A percentile compares a stretch with the other conserved stretches of the same genome.
Evolutionary conservation across 2,797 vertebrate species (phyloP).

Genomic region (Florisuga fusca): DNA sequence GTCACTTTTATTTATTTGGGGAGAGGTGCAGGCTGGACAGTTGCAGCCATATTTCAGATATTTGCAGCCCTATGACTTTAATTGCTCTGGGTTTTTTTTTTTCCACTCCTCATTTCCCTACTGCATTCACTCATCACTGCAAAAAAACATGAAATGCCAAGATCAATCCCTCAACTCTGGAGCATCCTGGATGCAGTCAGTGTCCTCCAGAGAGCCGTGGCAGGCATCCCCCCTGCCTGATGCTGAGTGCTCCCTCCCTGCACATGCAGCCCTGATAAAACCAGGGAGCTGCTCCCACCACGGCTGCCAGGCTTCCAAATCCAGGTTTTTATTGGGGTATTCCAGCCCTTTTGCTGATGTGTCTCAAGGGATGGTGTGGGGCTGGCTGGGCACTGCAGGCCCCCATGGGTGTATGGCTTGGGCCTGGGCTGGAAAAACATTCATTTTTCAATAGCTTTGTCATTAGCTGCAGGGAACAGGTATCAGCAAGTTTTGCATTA

Average conservation of each 20-base stretch:
- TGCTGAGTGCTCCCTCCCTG: too few relatives aligned
- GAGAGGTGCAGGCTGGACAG: slow-evolving; percentile 15
- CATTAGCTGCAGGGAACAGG: neutral
- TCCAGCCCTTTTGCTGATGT: neutral
- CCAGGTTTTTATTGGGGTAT: neutral
- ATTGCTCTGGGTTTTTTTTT: neutral
- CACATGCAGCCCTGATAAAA: too few relatives aligned
- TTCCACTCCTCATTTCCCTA: neutral
- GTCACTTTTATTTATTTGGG: slow-evolving; percentile 2
- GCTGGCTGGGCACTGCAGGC: neutral
- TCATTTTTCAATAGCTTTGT: neutral
- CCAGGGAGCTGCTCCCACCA: fast-evolving
- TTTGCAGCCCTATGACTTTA: neutral
- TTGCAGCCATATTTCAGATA: neutral
- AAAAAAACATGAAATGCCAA: slow-evolving; percentile 21
- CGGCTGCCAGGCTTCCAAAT: neutral
- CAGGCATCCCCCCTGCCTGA: neutral
- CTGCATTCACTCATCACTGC: neutral
- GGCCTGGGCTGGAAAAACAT: neutral
- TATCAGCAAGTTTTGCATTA: neutral
- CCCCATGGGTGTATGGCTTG: fast-evolving
- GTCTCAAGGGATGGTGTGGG: neutral
- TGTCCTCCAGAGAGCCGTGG: neutral
- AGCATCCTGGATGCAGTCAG: neutral
- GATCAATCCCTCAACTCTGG: neutral